Evolutionary conservation across 2,888 invertebrate genomes (phyloP).

Genomic region (Drosophila mercatorum): DNA sequence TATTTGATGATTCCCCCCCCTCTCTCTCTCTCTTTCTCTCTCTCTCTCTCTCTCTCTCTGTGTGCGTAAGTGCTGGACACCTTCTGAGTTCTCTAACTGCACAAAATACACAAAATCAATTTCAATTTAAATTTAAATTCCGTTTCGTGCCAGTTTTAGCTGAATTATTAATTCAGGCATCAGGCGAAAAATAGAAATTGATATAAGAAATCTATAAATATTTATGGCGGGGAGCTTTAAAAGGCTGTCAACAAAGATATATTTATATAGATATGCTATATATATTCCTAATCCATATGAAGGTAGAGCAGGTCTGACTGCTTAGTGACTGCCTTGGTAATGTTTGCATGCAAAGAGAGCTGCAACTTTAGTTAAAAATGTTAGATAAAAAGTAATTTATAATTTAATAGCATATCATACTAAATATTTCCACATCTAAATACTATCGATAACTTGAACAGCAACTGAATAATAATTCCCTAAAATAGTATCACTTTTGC

Average conservation of each 20-base stretch:
- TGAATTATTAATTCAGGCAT: constrained; percentile 8
- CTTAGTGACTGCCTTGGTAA: too few species aligned
- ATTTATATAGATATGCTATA: not conserved
- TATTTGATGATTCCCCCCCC: not conserved
- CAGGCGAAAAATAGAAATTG: not conserved
- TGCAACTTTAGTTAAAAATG: too few species aligned
- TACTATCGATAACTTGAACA: not conserved
- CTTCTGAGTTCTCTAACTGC: not conserved
- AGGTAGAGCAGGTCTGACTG: too few species aligned
- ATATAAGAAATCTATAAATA: not conserved
- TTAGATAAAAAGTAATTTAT: too few species aligned
- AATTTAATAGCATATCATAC: not conserved
- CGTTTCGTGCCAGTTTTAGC: not conserved
- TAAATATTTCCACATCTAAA: not conserved
- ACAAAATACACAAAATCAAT: constrained; percentile 3
- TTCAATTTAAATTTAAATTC: constrained; percentile 7
- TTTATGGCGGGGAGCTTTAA: not conserved
- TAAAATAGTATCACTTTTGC: not conserved
- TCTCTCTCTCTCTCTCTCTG: too few species aligned
- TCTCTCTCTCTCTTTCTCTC: too few species aligned
- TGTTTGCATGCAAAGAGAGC: too few species aligned
- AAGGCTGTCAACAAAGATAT: not conserved
- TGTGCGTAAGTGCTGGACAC: not conserved
- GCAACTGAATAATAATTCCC: not conserved
- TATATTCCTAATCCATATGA: not conserved